A percentile compares a stretch with the other conserved stretches of the same genome.
phyloP scores from a whole-genome alignment of 2,797 vertebrate species.

The Gallinago solitaria region DNA sequence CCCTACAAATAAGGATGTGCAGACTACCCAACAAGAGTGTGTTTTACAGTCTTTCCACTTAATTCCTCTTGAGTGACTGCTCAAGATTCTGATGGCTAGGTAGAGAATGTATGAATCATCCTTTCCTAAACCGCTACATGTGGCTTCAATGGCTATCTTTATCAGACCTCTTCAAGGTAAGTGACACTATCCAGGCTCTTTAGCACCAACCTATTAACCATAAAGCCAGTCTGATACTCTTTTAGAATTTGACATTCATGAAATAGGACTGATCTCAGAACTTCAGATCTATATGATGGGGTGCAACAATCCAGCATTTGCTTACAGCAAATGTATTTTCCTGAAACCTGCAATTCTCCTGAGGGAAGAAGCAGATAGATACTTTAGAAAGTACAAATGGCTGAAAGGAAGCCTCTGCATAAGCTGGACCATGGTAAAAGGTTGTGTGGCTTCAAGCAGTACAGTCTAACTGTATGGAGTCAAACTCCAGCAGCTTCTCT shows the following conservation, averaged over 20 bases:
- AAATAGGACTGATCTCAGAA: background rate
- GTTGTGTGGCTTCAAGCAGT: background rate
- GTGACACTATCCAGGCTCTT: background rate
- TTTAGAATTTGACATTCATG: background rate
- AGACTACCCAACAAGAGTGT: background rate
- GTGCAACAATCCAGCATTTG: background rate
- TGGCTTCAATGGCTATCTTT: background rate
- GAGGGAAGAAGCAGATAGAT: background rate
- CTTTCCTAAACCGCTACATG: background rate
- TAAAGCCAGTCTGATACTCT: background rate
- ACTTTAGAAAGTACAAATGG: background rate
- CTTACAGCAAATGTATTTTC: background rate
- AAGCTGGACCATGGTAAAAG: background rate
- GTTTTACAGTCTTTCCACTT: background rate
- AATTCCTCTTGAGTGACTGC: background rate
- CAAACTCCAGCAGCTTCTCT: background rate
- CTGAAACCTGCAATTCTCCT: background rate
- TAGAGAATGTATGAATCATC: background rate
- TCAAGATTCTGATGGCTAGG: background rate
- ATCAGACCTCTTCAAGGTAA: background rate
- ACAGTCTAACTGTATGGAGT: background rate
- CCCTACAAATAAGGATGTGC: background rate
- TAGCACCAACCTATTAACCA: background rate
- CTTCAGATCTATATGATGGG: background rate
- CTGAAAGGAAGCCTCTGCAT: background rate